Conservation (phyloP, 2,888 invertebrate species). For the Drosophila subquinaria region DNA sequence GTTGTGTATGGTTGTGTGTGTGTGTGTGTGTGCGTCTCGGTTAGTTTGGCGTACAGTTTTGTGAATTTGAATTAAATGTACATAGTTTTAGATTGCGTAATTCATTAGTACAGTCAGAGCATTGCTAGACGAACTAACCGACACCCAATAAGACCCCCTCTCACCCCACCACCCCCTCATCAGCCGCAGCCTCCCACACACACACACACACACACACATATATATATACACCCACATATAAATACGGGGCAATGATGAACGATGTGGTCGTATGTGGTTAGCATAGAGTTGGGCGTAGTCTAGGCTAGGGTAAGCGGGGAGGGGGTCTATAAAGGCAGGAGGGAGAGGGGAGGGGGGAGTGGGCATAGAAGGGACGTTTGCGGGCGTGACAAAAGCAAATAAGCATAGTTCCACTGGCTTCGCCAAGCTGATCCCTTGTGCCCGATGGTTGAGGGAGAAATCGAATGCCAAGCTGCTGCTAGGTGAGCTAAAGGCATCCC, state of each 20-base stretch:
- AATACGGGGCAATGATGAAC: constrained; percentile 81
- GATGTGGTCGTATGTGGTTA: constrained; percentile 82
- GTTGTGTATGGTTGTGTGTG: constrained; percentile 26
- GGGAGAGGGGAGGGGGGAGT: not conserved
- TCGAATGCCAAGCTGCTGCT: constrained; percentile 44
- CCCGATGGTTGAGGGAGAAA: constrained; percentile 26
- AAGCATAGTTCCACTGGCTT: constrained; percentile 63
- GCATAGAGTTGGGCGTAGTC: constrained; percentile 52
- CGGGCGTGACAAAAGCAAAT: constrained; percentile 67
- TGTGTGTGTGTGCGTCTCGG: constrained; percentile 59
- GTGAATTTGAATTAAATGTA: constrained; percentile 84
- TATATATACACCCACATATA: constrained; percentile 54
- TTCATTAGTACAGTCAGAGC: constrained; percentile 83
- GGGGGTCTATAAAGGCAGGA: not conserved
- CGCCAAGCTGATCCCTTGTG: constrained; percentile 50
- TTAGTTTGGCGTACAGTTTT: constrained; percentile 80
- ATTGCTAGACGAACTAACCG: constrained; percentile 55
- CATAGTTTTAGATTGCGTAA: constrained; percentile 85
- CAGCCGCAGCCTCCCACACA: constrained; percentile 40
- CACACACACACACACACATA: no score
- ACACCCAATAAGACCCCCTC: constrained; percentile 26
- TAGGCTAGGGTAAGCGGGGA: constrained; percentile 6
- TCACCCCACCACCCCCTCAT: not conserved
- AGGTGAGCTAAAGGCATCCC: constrained; percentile 35
- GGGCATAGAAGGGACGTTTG: constrained; percentile 17